phyloP scores from a whole-genome alignment of 1,140 invertebrate genomes.

The Zophobas morio region DNA sequence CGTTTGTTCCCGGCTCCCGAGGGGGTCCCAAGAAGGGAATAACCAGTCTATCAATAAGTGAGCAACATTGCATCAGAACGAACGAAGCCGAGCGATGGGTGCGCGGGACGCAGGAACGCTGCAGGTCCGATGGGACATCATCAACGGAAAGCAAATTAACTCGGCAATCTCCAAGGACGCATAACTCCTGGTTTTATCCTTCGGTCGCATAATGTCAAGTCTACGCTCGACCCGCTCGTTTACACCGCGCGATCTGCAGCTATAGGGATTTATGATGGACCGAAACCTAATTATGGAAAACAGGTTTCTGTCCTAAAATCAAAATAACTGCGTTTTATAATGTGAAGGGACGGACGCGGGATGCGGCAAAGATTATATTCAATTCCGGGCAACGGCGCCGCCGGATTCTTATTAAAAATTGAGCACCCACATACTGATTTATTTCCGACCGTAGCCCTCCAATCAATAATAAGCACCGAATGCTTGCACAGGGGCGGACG shows the following conservation, averaged over 20 bases:
- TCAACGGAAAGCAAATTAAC: constrained; percentile 64
- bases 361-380: constrained; percentile 22
- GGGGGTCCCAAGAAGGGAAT: constrained; percentile 19
- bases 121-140: constrained; percentile 60
- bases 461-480: constrained; percentile 23
- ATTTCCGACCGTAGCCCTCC: constrained; percentile 20
- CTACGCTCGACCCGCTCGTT: constrained; percentile 51
- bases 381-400: constrained; percentile 14
- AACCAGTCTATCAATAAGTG: constrained; percentile 50
- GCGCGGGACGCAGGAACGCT: constrained; percentile 47
- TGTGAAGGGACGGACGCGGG: neutral
- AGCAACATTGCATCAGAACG: constrained; percentile 47
- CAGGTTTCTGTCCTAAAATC: constrained; percentile 28
- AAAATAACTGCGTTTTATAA: constrained; percentile 22
- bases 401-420: constrained; percentile 32
- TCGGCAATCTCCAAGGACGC: constrained; percentile 58
- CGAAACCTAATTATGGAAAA: constrained; percentile 45
- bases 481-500: neutral
- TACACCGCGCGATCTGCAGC: constrained; percentile 51
- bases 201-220: constrained; percentile 60
- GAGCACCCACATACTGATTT: constrained; percentile 34
- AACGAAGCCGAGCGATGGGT: constrained; percentile 25
- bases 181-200: constrained; percentile 64
- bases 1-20: constrained; percentile 20
- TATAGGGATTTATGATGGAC: constrained; percentile 48